Base-by-base conservation (phyloP, 2,888 invertebrate genomes). In the Syritta pipiens region DNA sequence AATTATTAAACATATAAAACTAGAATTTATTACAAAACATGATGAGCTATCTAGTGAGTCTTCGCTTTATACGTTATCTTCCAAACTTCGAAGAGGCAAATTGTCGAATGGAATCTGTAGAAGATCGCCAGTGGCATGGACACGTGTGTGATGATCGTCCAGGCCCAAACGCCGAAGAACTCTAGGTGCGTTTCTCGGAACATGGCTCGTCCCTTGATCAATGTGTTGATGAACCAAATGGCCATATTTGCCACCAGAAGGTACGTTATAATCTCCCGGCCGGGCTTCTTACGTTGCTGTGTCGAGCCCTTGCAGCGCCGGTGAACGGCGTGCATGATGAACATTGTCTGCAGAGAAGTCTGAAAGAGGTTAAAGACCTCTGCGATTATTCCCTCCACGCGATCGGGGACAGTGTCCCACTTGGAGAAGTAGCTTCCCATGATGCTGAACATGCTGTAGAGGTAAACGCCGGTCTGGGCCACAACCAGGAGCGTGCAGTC, bases 31-130 rank as follows among this genome's bases (percentile, higher is more conserved):
- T 59, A 40, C 22, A 46, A 14, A 48, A 60, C 22, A 24, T 42
- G 57, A 10, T 28, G 7, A 7, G 30, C 4, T 14, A 32, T 37
- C 71, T 65, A 86, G 57, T 86, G 86, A 9, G 83, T 62, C 67
- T 93, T 92, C 82, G 92, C 92, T 86, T 96, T 97, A 89, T 96
- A 97, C 51, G 95, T 93, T 81, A 94, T 92, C 87, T 96, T 97
- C 97, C 97, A 97, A 65, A 97, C 94, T 88, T 97, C 96, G 84
- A 96, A 96, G 14, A 97, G 91, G 87, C 97, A 97, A 83, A 97
- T 96, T 0, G 96, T 96, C 1, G 96, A 96, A 88, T 97, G 96
- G 86, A 97, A 97, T 37, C 97, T 90, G 88, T 96, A 97, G 89
- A 96, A 96, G 83, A 96, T 96, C 0, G 95, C 95, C 46, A 97